These are phyloP conservation scores for Patiria miniata DNA, from an alignment of 35 echinoderm and acorn worm species.

Conservation along the genomic window DNA sequence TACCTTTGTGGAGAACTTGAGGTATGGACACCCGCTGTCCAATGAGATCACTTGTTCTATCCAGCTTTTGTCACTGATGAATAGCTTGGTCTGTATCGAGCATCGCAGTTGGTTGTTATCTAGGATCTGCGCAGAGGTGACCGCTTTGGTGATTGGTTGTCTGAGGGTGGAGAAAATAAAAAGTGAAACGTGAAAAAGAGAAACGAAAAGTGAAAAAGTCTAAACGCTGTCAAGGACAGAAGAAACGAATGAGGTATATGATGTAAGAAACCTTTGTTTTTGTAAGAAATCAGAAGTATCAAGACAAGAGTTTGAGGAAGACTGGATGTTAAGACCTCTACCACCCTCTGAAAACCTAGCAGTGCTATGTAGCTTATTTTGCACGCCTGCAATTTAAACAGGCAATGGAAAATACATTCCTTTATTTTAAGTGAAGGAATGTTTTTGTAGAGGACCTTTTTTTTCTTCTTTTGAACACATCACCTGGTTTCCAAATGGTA, in stretches of 20 bases:
- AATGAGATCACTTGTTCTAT: slow-evolving; percentile 83
- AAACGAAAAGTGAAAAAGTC: not conserved
- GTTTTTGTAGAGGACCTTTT: too few species aligned
- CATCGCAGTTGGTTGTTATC: slow-evolving; percentile 47
- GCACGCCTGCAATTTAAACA: too few species aligned
- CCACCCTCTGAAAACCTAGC: too few species aligned
- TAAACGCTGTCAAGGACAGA: not conserved
- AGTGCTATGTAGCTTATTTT: too few species aligned
- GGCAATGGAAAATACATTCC: too few species aligned
- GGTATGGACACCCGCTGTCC: slow-evolving; percentile 49
- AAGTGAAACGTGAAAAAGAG: too few species aligned
- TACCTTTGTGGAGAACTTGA: slow-evolving; percentile 82
- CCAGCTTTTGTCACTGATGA: slow-evolving; percentile 57
- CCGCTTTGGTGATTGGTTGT: slow-evolving; percentile 41
- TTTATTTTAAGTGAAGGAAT: too few species aligned
- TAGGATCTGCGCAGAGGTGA: slow-evolving; percentile 6
- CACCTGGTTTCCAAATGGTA: slow-evolving; percentile 96
- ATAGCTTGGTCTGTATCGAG: slow-evolving; percentile 50
- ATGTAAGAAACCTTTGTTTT: too few species aligned
- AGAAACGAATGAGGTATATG: not conserved
- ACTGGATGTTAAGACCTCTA: too few species aligned
- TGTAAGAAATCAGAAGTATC: too few species aligned
- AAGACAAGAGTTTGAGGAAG: too few species aligned
- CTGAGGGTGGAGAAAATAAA: slow-evolving; percentile 35
- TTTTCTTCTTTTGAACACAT: too few species aligned